Evolutionary conservation across 2,888 invertebrate species (phyloP), one percentile per base, ranked within the genome.

Genomic region (Eristalis tenax): DNA sequence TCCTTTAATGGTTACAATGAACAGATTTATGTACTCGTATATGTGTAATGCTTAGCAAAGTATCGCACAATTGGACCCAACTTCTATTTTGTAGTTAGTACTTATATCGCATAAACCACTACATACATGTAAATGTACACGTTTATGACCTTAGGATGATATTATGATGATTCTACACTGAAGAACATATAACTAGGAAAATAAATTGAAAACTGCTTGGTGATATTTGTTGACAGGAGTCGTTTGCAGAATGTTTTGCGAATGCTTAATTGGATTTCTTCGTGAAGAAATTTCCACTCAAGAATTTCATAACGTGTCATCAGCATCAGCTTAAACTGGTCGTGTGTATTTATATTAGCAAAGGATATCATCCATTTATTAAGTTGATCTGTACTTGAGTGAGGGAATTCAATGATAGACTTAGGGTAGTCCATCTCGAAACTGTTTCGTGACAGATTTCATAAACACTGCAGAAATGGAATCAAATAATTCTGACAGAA

Each of bases 161-260:
- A 73, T 80, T 76, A 81, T 80, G 76, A 76, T 76, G 71, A 76
- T 76, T 84, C 63, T 76, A 63, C 77, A 68, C 68, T 76, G 40
- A 63, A 71, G 68, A 50, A 65, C 70, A 74, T 81, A 83, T 59
- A 83, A 75, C 78, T 75, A 75, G 71, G 75, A 75, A 86, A 83
- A 83, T 86, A 75, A 86, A 86, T 86, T 86, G 78, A 86, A 86
- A 86, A 86, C 83, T 86, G 74, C 75, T 86, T 65, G 70, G 83
- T 83, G 83, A 83, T 86, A 79, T 83, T 83, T 83, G 86, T 86
- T 86, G 83, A 79, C 83, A 83, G 78, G 71, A 86, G 74, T 83
- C 86, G 75, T 86, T 75, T 82, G 65, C 86, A 86, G 86, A 79
- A 83, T 83, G 75, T 83, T 71, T 79, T 74, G 75, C 78, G 68